Base-by-base conservation (phyloP, 2,888 invertebrate genomes). In the Ferrisia virgata region DNA sequence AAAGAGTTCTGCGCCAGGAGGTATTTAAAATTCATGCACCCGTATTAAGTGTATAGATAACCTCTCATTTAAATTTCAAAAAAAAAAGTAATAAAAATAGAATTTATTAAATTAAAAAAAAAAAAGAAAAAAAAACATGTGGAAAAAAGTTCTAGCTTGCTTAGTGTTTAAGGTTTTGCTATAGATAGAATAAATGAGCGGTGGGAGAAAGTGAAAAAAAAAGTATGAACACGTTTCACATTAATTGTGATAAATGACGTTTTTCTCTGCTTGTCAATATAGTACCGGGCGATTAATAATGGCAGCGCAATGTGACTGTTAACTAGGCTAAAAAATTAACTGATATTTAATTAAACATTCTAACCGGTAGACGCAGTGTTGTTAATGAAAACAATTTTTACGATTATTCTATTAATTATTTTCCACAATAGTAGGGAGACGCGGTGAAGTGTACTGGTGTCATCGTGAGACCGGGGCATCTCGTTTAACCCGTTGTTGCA, bases 281-380 rank as follows among this genome's bases (percentile, higher is more conserved):
- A 64, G 64, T 76, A 76, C 36, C 18, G 33, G 36, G 18, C 36
- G 72, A 76, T 76, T 76, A 76, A 76, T 76, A 76, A 76, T 36
- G 18, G 72, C 18, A 76, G 36, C 72, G 18, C 33, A 76, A 76
- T 36, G 72, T 18, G 33, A 76, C 72, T 36, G 72, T 76, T 76
- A 36, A 76, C 72, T 33, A 76, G 33, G 36, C 28, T 15, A 76
- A 76, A 76, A 76, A 76, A 76, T 76, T 76, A 76, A 76, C 72
- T 76, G 72, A 76, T 76, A 76, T 76, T 76, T 76, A 76, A 76
- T 76, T 76, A 76, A 76, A 76, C 72, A 76, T 76, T 76, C 18
- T 76, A 76, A 76, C 18, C 36, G 72, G 72, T 9, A 18, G 22
- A 76, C 33, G 72, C 13, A 76, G 36, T 18, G 36, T 76, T 76